Percentiles rank a stretch among this genome's conserved stretches.
phyloP scores from a whole-genome alignment of 2,113 vertebrate species.

The Mungos mungo region DNA sequence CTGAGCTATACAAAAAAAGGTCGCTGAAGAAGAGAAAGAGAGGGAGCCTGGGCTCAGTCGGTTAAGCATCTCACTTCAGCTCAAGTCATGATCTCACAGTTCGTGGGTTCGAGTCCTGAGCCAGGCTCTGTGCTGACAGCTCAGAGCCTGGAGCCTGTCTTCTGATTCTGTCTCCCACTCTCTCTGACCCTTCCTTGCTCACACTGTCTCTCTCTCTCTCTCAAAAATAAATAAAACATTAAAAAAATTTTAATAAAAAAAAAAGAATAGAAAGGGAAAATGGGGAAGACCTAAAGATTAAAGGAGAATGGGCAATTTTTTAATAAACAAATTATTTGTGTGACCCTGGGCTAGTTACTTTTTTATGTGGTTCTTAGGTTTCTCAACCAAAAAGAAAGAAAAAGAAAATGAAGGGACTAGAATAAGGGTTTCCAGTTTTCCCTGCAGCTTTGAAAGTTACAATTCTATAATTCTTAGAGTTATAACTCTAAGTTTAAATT shows the following conservation, averaged over 20 bases:
- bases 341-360: not conserved
- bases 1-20: not conserved
- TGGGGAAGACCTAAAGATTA: not conserved
- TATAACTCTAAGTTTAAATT: constrained; percentile 7
- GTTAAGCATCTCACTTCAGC: too few species aligned
- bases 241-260: too few species aligned
- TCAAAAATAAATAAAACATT: too few species aligned
- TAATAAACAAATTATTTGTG: not conserved
- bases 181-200: too few species aligned
- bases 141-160: too few species aligned
- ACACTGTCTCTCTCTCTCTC: too few species aligned
- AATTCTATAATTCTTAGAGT: not conserved
- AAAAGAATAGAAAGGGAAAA: not conserved
- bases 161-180: too few species aligned
- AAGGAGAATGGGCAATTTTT: not conserved
- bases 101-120: too few species aligned
- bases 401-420: not conserved
- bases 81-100: too few species aligned
- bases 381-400: not conserved
- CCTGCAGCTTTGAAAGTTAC: constrained; percentile 9
- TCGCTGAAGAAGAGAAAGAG: not conserved
- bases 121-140: too few species aligned
- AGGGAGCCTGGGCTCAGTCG: not conserved
- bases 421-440: not conserved
- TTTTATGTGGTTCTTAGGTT: not conserved